Conservation (phyloP, 2,113 vertebrate species). For the Glaucidium brasilianum region DNA sequence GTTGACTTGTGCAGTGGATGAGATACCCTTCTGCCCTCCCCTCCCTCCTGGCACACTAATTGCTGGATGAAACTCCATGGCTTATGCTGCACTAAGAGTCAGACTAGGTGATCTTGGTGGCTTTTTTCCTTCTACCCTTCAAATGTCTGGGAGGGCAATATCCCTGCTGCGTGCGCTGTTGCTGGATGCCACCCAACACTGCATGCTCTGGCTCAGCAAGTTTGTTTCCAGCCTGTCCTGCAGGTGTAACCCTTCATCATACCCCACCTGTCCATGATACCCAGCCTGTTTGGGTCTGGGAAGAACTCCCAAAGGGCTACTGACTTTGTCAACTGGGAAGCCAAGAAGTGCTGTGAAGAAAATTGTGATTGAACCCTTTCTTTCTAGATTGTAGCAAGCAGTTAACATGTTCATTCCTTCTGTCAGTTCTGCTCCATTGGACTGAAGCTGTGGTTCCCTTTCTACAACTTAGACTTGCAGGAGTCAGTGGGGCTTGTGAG, state of each 20-base stretch:
- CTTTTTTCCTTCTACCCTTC: not conserved
- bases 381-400: not conserved
- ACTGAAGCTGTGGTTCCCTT: not conserved
- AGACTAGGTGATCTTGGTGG: not conserved
- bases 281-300: not conserved
- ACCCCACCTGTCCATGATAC: not conserved
- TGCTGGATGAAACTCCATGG: not conserved
- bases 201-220: not conserved
- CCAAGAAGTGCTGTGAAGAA: not conserved
- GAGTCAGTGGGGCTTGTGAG: not conserved
- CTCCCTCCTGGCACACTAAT: not conserved
- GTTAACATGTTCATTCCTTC: accelerated
- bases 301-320: not conserved
- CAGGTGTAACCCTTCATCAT: not conserved
- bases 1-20: not conserved
- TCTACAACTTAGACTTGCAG: not conserved
- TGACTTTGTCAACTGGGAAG: not conserved
- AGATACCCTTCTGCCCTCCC: not conserved
- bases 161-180: not conserved
- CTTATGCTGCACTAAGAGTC: not conserved
- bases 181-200: not conserved
- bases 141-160: not conserved
- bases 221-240: not conserved
- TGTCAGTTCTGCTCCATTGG: not conserved
- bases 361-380: accelerated